Conservation (phyloP, 1,140 invertebrate genomes). For the Drosophila cardini region DNA sequence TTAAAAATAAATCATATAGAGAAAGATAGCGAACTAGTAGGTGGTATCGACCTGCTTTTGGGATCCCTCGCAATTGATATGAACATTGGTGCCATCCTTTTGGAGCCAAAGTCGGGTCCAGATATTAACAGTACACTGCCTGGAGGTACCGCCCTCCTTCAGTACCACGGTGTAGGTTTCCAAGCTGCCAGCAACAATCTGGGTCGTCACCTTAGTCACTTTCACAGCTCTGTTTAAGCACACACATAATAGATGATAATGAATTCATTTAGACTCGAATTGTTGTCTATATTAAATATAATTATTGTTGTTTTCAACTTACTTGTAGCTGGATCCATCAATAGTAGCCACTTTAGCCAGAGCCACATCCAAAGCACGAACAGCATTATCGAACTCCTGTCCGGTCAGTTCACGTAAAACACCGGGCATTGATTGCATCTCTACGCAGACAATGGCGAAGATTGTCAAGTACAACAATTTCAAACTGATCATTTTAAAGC, state of each 20-base stretch:
- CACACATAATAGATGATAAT: neutral
- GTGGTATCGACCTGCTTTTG: slow-evolving; percentile 43
- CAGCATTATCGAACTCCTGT: slow-evolving; percentile 11
- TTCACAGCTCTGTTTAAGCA: slow-evolving; percentile 30
- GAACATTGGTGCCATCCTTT: slow-evolving; percentile 48
- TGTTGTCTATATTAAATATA: neutral
- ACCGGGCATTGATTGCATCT: neutral
- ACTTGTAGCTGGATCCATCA: slow-evolving; percentile 56
- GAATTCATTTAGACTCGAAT: neutral
- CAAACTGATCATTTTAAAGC: neutral
- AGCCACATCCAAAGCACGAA: slow-evolving; percentile 20
- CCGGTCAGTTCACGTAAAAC: slow-evolving; percentile 25
- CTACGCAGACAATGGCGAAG: slow-evolving; percentile 17
- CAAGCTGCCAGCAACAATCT: slow-evolving; percentile 44
- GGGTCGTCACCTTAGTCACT: slow-evolving; percentile 34
- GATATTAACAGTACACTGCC: slow-evolving; percentile 43
- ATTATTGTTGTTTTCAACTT: neutral
- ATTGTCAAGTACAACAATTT: slow-evolving; percentile 24
- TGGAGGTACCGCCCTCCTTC: neutral
- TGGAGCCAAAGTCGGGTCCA: slow-evolving; percentile 46
- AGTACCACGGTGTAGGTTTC: slow-evolving; percentile 45
- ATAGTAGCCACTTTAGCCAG: slow-evolving; percentile 36
- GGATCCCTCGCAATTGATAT: slow-evolving; percentile 49
- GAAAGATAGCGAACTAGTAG: neutral
- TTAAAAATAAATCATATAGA: no score